Evolutionary conservation across 2,113 vertebrate species (phyloP).

Genomic region (Misgurnus mizolepis): DNA sequence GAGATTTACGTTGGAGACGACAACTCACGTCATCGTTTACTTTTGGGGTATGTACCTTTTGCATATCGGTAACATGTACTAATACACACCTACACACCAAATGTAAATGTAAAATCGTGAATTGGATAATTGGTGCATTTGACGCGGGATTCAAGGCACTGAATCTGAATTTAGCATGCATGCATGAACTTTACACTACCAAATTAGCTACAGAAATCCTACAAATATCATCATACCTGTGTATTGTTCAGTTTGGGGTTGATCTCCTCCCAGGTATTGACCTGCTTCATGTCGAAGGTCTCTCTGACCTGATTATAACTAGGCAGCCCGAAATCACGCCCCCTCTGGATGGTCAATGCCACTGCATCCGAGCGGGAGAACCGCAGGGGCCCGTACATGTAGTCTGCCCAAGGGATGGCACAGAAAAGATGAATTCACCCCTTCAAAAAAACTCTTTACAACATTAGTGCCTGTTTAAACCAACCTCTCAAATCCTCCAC

Average conservation of each 20-base stretch:
- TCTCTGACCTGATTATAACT: constrained; percentile 79
- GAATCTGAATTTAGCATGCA: no score
- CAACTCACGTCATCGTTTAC: no score
- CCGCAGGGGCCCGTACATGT: constrained; percentile 87
- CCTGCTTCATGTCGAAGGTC: constrained; percentile 69
- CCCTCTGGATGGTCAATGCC: constrained; percentile 84
- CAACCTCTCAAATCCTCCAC: constrained; percentile 92
- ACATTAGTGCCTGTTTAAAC: neutral
- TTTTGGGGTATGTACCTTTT: no score
- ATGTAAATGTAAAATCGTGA: no score
- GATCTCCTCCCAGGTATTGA: constrained; percentile 76
- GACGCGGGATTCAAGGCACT: no score
- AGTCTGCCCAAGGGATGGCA: constrained; percentile 75
- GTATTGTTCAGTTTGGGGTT: constrained; percentile 67
- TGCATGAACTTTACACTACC: neutral
- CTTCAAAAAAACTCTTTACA: neutral
- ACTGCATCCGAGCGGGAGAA: constrained; percentile 86
- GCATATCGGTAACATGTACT: no score
- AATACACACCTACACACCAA: no score
- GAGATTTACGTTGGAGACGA: no score
- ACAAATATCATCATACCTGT: constrained; percentile 61
- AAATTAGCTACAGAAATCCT: neutral
- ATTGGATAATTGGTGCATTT: no score
- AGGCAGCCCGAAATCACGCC: constrained; percentile 87
- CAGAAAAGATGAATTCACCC: neutral